Base-by-base conservation (phyloP, 2,113 vertebrate genomes). In the Salvelinus fontinalis region DNA sequence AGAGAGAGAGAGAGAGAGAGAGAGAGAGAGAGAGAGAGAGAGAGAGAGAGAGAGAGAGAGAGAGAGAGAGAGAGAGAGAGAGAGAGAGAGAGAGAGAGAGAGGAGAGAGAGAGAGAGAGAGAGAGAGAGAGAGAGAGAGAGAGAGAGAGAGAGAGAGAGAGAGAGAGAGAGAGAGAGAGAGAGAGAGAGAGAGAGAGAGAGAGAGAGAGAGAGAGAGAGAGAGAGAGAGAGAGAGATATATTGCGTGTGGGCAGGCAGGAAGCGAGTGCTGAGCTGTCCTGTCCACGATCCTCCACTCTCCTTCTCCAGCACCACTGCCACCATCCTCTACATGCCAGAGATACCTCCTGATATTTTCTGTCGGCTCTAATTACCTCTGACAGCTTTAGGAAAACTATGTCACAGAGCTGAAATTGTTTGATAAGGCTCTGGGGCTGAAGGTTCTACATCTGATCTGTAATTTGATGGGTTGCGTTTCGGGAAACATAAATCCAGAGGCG, bases 391-490 rank as follows among this genome's bases (percentile, higher is more conserved):
- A 85, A 92, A 89, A 44, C 73, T 77, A 80, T 85, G 86, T 88
- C 88, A 84, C 87, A 62, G 73, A 84, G 64, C 81, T 68, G 74
- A 80, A 90, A 87, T 84, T 83, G 86, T 90, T 87, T 89, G 90
- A 89, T 91, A 88, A 90, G 82, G 85, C 78, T 87, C 85, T 82
- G 71, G 77, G 39, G 39, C 77, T 75, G 82, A 60, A 73, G 20
- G 13, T 34, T 82, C 86, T 88, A 88, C 39, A 44, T 44, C 39
- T 18, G 87, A 85, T 91, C 91, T 91, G 87, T 91, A 92, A 93
- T 91, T 91, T 92, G 84, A 89, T 84, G 89, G 87, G 69, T 86
- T 85, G 87, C 81, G 2, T 89, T 82, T 84, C 78, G 84, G 88
- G 88, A 90, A 78, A 84, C 76, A 81, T 85, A 81, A 91, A 57